These are phyloP conservation scores for Lineus longissimus DNA, from an alignment of 1,140 invertebrate species.

Conservation along the genomic window DNA sequence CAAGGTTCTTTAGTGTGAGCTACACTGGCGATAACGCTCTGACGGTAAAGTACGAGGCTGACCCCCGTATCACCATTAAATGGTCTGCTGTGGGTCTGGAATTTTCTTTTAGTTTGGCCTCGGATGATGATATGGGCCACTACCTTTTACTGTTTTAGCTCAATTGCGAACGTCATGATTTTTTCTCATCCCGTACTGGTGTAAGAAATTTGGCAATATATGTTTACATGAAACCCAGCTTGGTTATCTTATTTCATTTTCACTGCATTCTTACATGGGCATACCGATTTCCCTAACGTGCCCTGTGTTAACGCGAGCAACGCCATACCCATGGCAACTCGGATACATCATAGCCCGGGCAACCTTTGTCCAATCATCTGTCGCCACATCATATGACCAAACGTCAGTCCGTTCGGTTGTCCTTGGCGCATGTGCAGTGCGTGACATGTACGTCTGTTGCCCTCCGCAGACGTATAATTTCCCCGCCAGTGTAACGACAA, in stretches of 20 bases:
- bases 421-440: slow-evolving; percentile 15
- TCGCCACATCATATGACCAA: slow-evolving; percentile 29
- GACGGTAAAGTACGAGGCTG: too few species aligned
- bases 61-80: too few species aligned
- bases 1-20: too few species aligned
- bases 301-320: slow-evolving; percentile 30
- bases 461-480: slow-evolving; percentile 37
- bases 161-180: too few species aligned
- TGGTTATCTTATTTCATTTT: too few species aligned
- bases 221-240: too few species aligned
- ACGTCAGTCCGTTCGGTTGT: slow-evolving; percentile 28
- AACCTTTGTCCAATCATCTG: slow-evolving; percentile 27
- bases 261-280: too few species aligned
- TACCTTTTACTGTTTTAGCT: too few species aligned
- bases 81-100: too few species aligned
- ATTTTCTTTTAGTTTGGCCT: neutral
- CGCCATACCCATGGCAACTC: slow-evolving; percentile 23
- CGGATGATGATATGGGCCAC: neutral
- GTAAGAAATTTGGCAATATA: too few species aligned
- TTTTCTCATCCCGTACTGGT: too few species aligned
- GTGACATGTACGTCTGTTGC: slow-evolving; percentile 18
- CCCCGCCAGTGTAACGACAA: slow-evolving; percentile 19
- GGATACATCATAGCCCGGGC: slow-evolving; percentile 30
- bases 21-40: too few species aligned
- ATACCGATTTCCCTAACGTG: slow-evolving; percentile 31